Percentiles rank a stretch among this genome's conserved stretches.
Evolutionary conservation across 2,888 invertebrate genomes (phyloP).

Genomic region (Erebia palarica): DNA sequence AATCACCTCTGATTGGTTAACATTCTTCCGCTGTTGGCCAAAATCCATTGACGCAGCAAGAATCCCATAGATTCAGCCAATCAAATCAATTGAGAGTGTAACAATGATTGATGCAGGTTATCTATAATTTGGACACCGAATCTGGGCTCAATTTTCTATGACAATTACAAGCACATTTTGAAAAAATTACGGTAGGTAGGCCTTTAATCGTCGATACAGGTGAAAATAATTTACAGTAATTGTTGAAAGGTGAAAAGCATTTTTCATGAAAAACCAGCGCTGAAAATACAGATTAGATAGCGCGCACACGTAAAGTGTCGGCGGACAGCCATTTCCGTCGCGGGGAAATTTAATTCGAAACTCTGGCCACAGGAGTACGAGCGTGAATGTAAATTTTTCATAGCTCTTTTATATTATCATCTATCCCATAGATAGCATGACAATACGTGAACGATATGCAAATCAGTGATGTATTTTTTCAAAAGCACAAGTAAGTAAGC

Average conservation of each 20-base stretch:
- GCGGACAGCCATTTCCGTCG: conserved; percentile 18
- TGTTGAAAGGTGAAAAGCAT: neutral
- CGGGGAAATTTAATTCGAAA: conserved; percentile 20
- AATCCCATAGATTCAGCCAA: no score
- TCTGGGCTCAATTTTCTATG: no score
- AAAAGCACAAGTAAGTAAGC: no score
- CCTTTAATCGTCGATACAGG: neutral
- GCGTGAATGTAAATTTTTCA: conserved; percentile 18
- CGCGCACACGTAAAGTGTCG: conserved; percentile 16
- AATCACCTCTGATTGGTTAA: no score
- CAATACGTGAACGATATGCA: no score
- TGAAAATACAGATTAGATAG: conserved; percentile 22
- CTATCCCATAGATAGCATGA: neutral
- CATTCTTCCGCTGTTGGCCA: no score
- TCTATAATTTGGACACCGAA: no score
- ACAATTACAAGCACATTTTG: neutral
- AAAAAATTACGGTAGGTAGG: neutral
- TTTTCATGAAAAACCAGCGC: conserved; percentile 16
- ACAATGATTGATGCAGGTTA: no score
- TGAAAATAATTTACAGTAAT: conserved; percentile 11
- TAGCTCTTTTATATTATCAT: neutral
- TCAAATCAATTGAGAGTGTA: no score
- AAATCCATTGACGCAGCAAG: no score
- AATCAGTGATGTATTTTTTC: no score
- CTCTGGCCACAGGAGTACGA: neutral